Evolutionary conservation across 2,888 invertebrate genomes (phyloP).

Genomic region (Augochlorella aurata): DNA sequence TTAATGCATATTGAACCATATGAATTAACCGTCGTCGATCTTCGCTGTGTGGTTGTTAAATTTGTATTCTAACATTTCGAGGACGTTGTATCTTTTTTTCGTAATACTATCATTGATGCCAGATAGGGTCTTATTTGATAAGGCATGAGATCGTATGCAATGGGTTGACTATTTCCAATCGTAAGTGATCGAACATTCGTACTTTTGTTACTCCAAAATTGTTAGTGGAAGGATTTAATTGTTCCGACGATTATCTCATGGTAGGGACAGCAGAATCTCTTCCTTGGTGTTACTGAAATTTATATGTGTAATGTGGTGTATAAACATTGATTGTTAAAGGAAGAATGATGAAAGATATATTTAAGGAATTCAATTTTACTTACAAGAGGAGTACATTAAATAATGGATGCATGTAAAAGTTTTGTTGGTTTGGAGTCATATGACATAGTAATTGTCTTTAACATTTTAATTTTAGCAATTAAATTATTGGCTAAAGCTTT

Average conservation of each 20-base stretch:
- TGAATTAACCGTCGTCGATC: slow-evolving; percentile 32
- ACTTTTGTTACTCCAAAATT: slow-evolving; percentile 41
- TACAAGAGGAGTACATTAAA: slow-evolving; percentile 11
- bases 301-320: not conserved
- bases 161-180: slow-evolving; percentile 44
- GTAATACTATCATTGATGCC: slow-evolving; percentile 27
- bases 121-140: slow-evolving; percentile 42
- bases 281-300: slow-evolving; percentile 18
- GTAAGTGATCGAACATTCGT: slow-evolving; percentile 36
- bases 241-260: slow-evolving; percentile 26
- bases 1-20: slow-evolving; percentile 35
- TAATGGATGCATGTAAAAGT: not conserved
- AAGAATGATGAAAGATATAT: slow-evolving; percentile 5
- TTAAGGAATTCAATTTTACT: slow-evolving; percentile 4
- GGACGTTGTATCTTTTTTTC: slow-evolving; percentile 36
- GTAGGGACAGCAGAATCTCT: slow-evolving; percentile 36
- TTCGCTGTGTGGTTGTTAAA: slow-evolving; percentile 50
- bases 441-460: not conserved
- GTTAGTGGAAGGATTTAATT: slow-evolving; percentile 12
- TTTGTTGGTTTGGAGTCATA: not conserved
- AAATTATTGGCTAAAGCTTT: too few relatives aligned
- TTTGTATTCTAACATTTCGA: slow-evolving; percentile 43
- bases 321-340: slow-evolving; percentile 18
- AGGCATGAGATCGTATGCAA: slow-evolving; percentile 54
- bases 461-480: not conserved